Conservation (phyloP, 2,797 vertebrate genomes). For the Neosilurus hyrtlii region DNA sequence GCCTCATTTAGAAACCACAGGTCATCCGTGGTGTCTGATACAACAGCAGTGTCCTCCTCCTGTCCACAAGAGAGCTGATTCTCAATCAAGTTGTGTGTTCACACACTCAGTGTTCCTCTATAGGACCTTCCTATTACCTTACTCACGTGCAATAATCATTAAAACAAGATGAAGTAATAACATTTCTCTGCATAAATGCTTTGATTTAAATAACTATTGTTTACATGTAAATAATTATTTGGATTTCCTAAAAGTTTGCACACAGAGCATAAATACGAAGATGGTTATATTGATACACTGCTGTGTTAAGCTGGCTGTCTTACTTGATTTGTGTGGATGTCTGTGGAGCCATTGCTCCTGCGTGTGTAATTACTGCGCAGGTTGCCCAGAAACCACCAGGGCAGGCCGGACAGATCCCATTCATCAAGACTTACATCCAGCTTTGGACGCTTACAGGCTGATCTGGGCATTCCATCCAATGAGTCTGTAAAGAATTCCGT, state of each 20-base stretch:
- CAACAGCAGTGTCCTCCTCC: conserved; percentile 92
- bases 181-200: background rate
- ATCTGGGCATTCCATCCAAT: conserved; percentile 78
- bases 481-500: conserved; percentile 64
- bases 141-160: background rate
- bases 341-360: conserved; percentile 94
- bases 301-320: conserved; percentile 47
- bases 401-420: conserved; percentile 93
- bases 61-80: conserved; percentile 73
- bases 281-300: too few species aligned
- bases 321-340: conserved; percentile 97
- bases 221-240: background rate
- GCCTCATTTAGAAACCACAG: conserved; percentile 92
- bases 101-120: conserved; percentile 5
- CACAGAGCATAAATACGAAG: background rate
- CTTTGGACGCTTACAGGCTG: conserved; percentile 82
- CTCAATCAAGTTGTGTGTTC: conserved; percentile 68
- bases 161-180: background rate
- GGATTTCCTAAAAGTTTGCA: background rate
- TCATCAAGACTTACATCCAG: conserved; percentile 90
- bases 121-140: background rate
- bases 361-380: conserved; percentile 87
- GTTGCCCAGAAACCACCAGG: conserved; percentile 99
- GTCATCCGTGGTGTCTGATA: conserved; percentile 96
- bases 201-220: background rate